A percentile compares a stretch with the other conserved stretches of the same genome.
phyloP scores from a whole-genome alignment of 2,888 invertebrate genomes.

The Aphidius colemani region DNA sequence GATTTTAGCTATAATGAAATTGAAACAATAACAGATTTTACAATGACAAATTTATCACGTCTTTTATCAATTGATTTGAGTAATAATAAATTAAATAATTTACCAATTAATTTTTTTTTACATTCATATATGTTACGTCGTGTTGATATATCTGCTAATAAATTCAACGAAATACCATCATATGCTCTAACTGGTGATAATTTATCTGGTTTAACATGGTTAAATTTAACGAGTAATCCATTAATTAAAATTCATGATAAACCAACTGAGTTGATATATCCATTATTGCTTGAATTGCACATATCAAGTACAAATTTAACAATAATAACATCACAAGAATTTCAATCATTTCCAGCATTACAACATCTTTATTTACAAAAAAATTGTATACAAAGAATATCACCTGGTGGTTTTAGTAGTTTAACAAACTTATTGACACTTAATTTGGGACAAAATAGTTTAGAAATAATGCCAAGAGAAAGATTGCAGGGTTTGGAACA shows the following conservation, averaged over 20 bases:
- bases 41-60: conserved; percentile 77
- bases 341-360: conserved; percentile 80
- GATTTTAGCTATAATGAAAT: conserved; percentile 78
- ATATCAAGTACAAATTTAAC: conserved; percentile 81
- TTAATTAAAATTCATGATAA: conserved; percentile 76
- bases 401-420: conserved; percentile 83
- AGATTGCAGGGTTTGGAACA: conserved; percentile 78
- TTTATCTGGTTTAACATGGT: conserved; percentile 72
- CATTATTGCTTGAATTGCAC: conserved; percentile 77
- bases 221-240: conserved; percentile 86
- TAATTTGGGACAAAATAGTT: conserved; percentile 81
- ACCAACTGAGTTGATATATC: conserved; percentile 73
- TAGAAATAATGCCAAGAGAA: conserved; percentile 83
- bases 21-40: conserved; percentile 78
- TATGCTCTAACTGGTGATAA: conserved; percentile 77
- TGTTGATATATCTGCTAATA: conserved; percentile 79
- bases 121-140: conserved; percentile 73
- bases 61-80: conserved; percentile 77
- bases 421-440: conserved; percentile 78
- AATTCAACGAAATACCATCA: conserved; percentile 78
- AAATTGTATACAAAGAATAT: conserved; percentile 78
- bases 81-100: conserved; percentile 73
- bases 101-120: conserved; percentile 82
- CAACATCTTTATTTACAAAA: conserved; percentile 74
- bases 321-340: conserved; percentile 83